A percentile compares a stretch with the other conserved stretches of the same genome.
Conservation (phyloP, 2,797 vertebrate genomes). For the Lepidocolaptes lacrymiger region DNA sequence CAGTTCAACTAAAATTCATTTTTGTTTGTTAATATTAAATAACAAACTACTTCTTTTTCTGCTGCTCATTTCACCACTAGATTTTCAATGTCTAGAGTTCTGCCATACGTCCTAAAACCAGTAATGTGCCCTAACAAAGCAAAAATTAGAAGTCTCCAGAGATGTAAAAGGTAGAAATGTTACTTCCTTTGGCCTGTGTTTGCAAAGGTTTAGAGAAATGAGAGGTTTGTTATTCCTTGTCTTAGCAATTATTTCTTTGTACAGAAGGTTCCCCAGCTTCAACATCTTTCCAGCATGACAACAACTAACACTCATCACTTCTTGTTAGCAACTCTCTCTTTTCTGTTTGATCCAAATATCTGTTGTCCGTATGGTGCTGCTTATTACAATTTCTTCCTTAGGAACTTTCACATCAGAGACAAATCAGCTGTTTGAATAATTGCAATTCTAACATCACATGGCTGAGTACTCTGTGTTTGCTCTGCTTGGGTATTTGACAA, state of each 20-base stretch:
- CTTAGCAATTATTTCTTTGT: neutral
- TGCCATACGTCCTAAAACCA: neutral
- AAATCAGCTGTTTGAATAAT: neutral
- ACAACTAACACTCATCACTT: neutral
- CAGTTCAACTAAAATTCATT: constrained; percentile 1
- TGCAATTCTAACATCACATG: neutral
- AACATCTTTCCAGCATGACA: neutral
- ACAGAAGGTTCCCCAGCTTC: neutral
- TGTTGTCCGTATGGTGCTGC: neutral
- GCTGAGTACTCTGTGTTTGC: neutral
- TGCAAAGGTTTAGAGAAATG: neutral
- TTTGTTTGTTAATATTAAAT: constrained; percentile 3
- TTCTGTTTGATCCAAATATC: constrained; percentile 8
- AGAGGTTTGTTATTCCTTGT: neutral
- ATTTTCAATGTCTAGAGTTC: neutral
- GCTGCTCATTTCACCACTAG: neutral
- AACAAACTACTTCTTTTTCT: neutral
- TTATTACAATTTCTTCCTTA: neutral
- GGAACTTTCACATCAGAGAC: neutral
- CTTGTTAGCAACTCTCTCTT: neutral
- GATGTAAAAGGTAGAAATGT: neutral
- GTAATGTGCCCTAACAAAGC: neutral
- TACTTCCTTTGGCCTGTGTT: neutral
- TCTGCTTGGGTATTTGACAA: neutral
- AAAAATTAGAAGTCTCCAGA: neutral